Percentiles rank a stretch among this genome's conserved stretches.
These are phyloP conservation scores for Takifugu flavidus DNA, from an alignment of 2,113 vertebrate genomes.

Conservation along the genomic window DNA sequence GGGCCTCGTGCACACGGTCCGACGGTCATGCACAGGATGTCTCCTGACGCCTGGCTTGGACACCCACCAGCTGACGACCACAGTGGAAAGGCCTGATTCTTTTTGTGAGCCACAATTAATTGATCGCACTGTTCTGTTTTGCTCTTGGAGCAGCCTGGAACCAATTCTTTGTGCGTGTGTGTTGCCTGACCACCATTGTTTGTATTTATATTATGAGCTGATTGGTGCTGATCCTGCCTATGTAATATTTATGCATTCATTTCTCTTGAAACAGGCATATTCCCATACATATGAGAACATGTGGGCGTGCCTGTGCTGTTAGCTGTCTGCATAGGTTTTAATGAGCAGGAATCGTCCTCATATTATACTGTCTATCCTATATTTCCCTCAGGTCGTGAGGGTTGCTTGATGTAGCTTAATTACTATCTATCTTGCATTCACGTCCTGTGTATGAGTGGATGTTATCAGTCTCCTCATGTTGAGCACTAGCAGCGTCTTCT, in stretches of 20 bases:
- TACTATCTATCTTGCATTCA: conserved; percentile 45
- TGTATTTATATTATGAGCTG: not conserved
- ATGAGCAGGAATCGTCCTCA: conserved; percentile 22
- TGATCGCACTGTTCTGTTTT: conserved; percentile 45
- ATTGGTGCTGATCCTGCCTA: not conserved
- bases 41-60: conserved; percentile 13
- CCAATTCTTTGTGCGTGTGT: conserved; percentile 9
- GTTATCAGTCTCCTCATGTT: conserved; percentile 47
- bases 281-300: conserved; percentile 11
- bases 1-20: not conserved
- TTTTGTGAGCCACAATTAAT: conserved; percentile 49
- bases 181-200: not conserved
- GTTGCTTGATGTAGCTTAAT: conserved; percentile 45
- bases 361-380: conserved; percentile 5
- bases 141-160: conserved; percentile 20
- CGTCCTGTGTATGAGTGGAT: conserved; percentile 34
- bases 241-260: conserved; percentile 24
- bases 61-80: conserved; percentile 33
- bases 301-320: not conserved
- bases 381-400: conserved; percentile 36
- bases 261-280: conserved; percentile 5
- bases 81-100: conserved; percentile 38
- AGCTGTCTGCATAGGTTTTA: conserved; percentile 8
- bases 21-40: conserved; percentile 17
- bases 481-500: conserved; percentile 33